A percentile compares a stretch with the other conserved stretches of the same genome.
Evolutionary conservation across 2,113 vertebrate species (phyloP).

Genomic region (Ursus arctos): DNA sequence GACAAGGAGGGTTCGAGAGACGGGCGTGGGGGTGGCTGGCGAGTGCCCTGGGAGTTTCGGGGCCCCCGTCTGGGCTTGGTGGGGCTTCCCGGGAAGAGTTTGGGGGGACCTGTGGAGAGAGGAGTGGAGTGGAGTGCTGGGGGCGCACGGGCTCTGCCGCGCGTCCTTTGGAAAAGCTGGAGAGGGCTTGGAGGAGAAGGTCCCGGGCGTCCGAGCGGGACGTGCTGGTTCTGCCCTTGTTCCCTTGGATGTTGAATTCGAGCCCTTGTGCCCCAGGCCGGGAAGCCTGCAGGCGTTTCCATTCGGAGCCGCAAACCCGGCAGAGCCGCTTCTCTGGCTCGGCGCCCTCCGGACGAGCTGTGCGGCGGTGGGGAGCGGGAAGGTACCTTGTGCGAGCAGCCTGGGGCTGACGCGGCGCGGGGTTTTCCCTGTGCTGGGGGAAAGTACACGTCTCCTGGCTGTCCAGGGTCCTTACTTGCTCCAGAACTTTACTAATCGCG

Average conservation of each 20-base stretch:
- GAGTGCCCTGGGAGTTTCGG: constrained; percentile 61
- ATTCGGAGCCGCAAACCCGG: not conserved
- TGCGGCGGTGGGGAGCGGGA: not conserved
- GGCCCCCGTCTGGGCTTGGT: constrained; percentile 26
- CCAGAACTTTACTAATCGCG: constrained; percentile 68
- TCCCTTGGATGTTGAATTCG: not conserved
- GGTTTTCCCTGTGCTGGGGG: not conserved
- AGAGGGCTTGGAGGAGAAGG: not conserved
- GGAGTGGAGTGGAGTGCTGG: not conserved
- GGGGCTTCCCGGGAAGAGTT: constrained; percentile 67
- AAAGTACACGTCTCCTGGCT: not conserved
- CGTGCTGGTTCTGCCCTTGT: not conserved
- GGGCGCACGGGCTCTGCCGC: constrained; percentile 67
- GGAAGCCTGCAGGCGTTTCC: not conserved
- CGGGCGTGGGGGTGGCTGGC: not conserved
- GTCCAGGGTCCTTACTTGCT: constrained; percentile 54
- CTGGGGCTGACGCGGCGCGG: not conserved
- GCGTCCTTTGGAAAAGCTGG: constrained; percentile 65
- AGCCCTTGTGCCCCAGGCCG: not conserved
- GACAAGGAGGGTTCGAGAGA: not conserved
- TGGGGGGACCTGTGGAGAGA: constrained; percentile 31
- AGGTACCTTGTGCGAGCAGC: not conserved
- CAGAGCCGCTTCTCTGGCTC: not conserved
- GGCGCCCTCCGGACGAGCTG: not conserved
- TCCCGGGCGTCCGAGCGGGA: not conserved